phyloP scores from a whole-genome alignment of 2,888 invertebrate genomes.

The Oconnorella tubifera region DNA sequence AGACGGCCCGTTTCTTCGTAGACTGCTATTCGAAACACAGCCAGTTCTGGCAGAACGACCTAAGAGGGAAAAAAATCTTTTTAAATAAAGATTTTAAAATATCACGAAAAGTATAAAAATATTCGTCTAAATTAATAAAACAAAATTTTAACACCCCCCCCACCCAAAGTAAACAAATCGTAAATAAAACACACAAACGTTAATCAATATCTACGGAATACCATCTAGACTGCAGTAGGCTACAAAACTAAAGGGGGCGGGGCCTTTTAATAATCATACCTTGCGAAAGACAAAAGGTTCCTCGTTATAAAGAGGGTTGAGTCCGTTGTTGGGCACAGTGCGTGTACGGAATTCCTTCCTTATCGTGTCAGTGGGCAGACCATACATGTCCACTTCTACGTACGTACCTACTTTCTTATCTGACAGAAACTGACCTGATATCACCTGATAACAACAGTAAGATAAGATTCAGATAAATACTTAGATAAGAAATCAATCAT shows the following conservation, averaged over 20 bases:
- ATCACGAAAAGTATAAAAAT: background rate
- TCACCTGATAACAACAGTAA: slow-evolving; percentile 68
- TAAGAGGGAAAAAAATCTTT: slow-evolving; percentile 54
- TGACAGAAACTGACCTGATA: slow-evolving; percentile 97
- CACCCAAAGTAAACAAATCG: too few species aligned
- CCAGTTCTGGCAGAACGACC: slow-evolving; percentile 96
- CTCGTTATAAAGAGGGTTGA: slow-evolving; percentile 98
- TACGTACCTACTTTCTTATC: slow-evolving; percentile 98
- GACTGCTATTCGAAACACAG: slow-evolving; percentile 93
- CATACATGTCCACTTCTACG: slow-evolving; percentile 98
- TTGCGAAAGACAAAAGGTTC: slow-evolving; percentile 97
- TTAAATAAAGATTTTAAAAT: background rate
- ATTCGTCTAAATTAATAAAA: too few species aligned
- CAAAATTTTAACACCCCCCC: too few species aligned
- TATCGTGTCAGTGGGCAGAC: slow-evolving; percentile 95
- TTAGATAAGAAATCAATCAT: too few species aligned
- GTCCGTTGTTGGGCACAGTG: slow-evolving; percentile 92
- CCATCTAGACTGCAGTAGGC: too few species aligned
- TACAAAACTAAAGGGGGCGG: too few species aligned
- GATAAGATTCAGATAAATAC: too few species aligned
- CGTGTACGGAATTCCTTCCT: slow-evolving; percentile 93
- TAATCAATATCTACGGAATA: too few species aligned
- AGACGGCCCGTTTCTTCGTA: slow-evolving; percentile 97
- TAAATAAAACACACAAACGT: too few species aligned
- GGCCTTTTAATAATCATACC: too few species aligned